Evolutionary conservation across 1,140 invertebrate genomes (phyloP).

Genomic region (Gonatopus flavifemur): DNA sequence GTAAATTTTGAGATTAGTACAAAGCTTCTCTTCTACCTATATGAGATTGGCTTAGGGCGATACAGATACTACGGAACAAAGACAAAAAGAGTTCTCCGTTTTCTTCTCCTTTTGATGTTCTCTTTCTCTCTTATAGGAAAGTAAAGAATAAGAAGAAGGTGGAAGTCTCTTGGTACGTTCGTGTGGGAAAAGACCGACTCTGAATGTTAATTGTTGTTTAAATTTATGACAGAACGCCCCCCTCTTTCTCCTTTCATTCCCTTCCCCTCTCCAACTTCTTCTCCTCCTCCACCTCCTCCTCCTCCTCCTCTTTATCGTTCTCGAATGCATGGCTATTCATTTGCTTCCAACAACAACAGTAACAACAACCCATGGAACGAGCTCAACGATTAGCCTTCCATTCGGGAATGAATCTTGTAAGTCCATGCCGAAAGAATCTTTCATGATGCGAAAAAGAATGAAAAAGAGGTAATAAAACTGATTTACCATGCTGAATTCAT

Average conservation of each 20-base stretch:
- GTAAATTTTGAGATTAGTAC: too few relatives aligned
- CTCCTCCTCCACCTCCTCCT: constrained; percentile 15
- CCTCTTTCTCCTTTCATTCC: constrained; percentile 7
- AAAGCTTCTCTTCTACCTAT: neutral
- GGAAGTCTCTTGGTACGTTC: too few relatives aligned
- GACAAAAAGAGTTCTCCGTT: too few relatives aligned
- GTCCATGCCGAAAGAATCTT: too few relatives aligned
- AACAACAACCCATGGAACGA: constrained; percentile 37
- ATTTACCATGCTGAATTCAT: too few relatives aligned
- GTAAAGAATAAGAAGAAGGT: too few relatives aligned
- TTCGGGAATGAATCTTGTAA: too few relatives aligned
- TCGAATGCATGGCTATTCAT: constrained; percentile 40
- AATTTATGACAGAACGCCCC: constrained; percentile 50
- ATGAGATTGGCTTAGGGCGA: constrained; percentile 28
- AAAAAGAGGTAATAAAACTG: too few relatives aligned
- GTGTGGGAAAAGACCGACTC: constrained; percentile 40
- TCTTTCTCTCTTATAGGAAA: too few relatives aligned
- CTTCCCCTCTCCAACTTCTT: constrained; percentile 12
- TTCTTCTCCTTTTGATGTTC: too few relatives aligned
- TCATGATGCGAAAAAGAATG: too few relatives aligned
- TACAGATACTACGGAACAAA: too few relatives aligned
- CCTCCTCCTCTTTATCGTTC: constrained; percentile 24
- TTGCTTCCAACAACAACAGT: constrained; percentile 12
- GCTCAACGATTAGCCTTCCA: constrained; percentile 44
- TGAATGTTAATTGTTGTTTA: constrained; percentile 55